phyloP scores from a whole-genome alignment of 2,797 vertebrate species.

The Peromyscus aztecus region DNA sequence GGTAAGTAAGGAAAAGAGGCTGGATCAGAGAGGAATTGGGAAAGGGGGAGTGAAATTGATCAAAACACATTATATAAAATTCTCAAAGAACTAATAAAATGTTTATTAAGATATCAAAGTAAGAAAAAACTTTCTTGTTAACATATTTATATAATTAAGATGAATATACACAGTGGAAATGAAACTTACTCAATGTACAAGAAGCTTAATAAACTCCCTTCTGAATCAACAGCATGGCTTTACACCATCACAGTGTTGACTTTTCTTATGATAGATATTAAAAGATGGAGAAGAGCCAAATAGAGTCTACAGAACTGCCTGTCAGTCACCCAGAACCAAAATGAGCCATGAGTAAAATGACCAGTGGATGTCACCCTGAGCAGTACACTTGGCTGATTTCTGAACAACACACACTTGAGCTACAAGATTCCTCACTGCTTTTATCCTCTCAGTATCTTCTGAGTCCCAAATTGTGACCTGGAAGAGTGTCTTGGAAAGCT shows the following conservation, averaged over 20 bases:
- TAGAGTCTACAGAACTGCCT: not conserved
- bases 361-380: not conserved
- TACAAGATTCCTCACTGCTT: not conserved
- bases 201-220: not conserved
- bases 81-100: not conserved
- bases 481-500: not conserved
- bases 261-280: not conserved
- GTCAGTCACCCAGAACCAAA: slow-evolving; percentile 1
- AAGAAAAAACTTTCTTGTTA: not conserved
- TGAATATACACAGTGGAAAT: not conserved
- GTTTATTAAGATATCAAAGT: not conserved
- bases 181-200: not conserved
- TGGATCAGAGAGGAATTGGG: not conserved
- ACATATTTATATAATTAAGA: slow-evolving; percentile 2
- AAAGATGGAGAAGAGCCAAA: not conserved
- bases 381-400: not conserved
- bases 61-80: not conserved
- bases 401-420: not conserved
- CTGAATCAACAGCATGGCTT: not conserved
- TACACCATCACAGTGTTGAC: not conserved
- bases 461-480: not conserved
- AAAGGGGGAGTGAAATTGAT: not conserved
- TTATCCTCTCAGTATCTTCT: not conserved
- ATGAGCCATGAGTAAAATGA: slow-evolving; percentile 47
- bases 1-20: not conserved